Base-by-base conservation (phyloP, 2,888 invertebrate species). In the Cancer borealis region DNA sequence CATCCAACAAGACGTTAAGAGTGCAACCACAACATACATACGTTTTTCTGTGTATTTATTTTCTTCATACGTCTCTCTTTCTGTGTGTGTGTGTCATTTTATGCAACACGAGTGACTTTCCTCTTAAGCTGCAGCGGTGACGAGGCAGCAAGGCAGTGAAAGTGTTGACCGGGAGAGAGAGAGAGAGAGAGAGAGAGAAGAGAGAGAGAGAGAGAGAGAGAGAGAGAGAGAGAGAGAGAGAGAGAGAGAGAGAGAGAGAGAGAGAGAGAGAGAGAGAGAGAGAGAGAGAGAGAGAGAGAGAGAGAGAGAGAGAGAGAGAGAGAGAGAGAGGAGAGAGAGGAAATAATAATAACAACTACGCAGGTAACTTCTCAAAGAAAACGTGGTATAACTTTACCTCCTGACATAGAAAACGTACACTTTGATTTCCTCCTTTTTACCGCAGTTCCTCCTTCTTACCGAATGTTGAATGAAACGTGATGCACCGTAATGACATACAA, bases 171-270 rank as follows among this genome's bases (percentile, higher is more conserved):
- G 39, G 10, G 39, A 2, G 84, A 0, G 39, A 14, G 84, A 84
- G 30, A 39, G 39, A 39, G 84, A 39, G 39, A 39, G 84, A 0
- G 39, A 14, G 39, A 39, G 84, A 8, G 39, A 39, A 84, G 84
- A 84, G 84, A 84, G 84, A 84, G 84, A 84, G 84, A 84, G 84
- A 84, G 84, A 84, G 84, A 84, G 84, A 84, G 84, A 84, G 84
- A 84, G 84, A 84, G 84, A 84, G 84, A 84, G 84, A 84, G 84
- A 84, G 84, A 84, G 84, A 84, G 84, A 84, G 84, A 84, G 84
- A 84, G 84, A 84, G 84, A 84, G 84, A 84, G 84, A 84, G 84
- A 84, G 84, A 84, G 84, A 79, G 79, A 79, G 79, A 79, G 79
- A 26, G 79, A 30, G 79, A 30, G 79, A 30, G 79, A 66, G 79